Percentiles rank a stretch among this genome's conserved stretches.
phyloP scores from a whole-genome alignment of 1,140 invertebrate genomes.

The Drosophila micromelanica region DNA sequence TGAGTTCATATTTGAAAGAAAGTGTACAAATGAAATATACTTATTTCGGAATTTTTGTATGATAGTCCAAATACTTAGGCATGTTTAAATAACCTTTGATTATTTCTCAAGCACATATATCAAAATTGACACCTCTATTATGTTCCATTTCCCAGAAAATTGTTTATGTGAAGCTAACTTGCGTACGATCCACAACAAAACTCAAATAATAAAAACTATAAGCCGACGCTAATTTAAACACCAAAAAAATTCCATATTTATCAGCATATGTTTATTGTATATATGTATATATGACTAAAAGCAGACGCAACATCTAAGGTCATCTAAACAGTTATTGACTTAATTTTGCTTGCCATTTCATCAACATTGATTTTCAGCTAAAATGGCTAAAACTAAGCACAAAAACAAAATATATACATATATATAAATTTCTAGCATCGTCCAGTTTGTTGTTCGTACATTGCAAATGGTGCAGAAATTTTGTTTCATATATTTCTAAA shows the following conservation, averaged over 20 bases:
- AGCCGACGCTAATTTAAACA: slow-evolving; percentile 65
- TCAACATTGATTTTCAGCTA: slow-evolving; percentile 56
- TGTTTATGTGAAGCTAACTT: slow-evolving; percentile 27
- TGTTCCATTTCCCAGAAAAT: slow-evolving; percentile 9
- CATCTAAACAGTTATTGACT: slow-evolving; percentile 70
- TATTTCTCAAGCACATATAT: not conserved
- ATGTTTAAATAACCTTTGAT: not conserved
- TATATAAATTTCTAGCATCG: not conserved
- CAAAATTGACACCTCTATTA: slow-evolving; percentile 9
- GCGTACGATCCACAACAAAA: slow-evolving; percentile 41
- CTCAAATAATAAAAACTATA: slow-evolving; percentile 53
- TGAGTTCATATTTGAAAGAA: not conserved
- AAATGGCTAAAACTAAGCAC: slow-evolving; percentile 19
- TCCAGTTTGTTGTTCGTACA: slow-evolving; percentile 36
- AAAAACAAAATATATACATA: slow-evolving; percentile 24
- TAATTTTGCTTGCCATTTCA: slow-evolving; percentile 66
- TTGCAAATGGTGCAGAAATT: slow-evolving; percentile 43
- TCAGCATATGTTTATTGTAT: slow-evolving; percentile 4
- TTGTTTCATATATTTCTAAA: slow-evolving; percentile 25
- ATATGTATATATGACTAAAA: slow-evolving; percentile 10
- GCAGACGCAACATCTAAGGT: slow-evolving; percentile 54
- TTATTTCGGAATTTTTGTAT: too few relatives aligned
- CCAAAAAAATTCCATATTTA: slow-evolving; percentile 58
- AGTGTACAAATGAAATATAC: not conserved
- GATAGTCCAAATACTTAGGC: too few relatives aligned